These are phyloP conservation scores for Corydoras sp. DNA, from an alignment of 2,113 vertebrate species.

Conservation along the genomic window DNA sequence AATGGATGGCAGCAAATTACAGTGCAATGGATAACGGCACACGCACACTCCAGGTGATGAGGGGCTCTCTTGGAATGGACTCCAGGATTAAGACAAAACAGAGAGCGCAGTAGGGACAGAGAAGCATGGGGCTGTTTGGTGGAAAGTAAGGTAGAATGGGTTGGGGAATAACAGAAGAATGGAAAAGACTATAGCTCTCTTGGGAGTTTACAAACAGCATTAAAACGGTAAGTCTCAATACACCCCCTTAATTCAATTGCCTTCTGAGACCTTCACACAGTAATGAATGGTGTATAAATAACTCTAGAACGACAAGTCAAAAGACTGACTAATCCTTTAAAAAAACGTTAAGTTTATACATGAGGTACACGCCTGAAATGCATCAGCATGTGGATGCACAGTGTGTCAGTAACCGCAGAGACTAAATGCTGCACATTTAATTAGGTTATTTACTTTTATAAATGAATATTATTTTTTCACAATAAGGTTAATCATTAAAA, in stretches of 20 bases:
- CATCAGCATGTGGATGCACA: background rate
- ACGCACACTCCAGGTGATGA: background rate
- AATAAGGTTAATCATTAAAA: background rate
- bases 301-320: background rate
- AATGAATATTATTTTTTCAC: conserved; percentile 39
- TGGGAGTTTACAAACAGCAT: conserved; percentile 11
- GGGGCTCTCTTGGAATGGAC: conserved; percentile 17
- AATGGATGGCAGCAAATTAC: conserved; percentile 1
- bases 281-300: background rate
- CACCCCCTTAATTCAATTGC: background rate
- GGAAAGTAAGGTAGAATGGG: conserved; percentile 10
- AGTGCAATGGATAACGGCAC: background rate
- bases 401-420: conserved; percentile 25
- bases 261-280: conserved; percentile 7
- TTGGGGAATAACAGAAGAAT: background rate
- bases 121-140: conserved; percentile 1
- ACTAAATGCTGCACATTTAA: conserved; percentile 29
- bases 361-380: conserved; percentile 5
- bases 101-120: background rate
- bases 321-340: background rate
- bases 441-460: conserved; percentile 44
- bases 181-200: conserved; percentile 11
- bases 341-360: background rate
- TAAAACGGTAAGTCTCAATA: conserved; percentile 39
- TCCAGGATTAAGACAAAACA: conserved; percentile 16